Percentiles rank a stretch among this genome's conserved stretches.
phyloP scores from a whole-genome alignment of 1,140 invertebrate species.

The Zaprionus ghesquierei region DNA sequence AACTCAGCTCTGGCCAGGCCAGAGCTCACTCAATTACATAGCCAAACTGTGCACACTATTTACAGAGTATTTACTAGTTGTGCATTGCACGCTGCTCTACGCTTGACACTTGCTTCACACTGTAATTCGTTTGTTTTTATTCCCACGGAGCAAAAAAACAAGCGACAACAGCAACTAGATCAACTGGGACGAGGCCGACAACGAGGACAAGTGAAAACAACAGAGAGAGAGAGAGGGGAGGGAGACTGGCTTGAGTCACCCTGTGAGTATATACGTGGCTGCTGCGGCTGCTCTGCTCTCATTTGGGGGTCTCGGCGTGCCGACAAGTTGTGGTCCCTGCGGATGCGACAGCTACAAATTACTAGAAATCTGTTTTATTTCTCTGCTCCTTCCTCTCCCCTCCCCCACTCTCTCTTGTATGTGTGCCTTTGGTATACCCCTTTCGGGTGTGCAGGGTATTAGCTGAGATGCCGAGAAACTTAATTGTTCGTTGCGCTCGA shows the following conservation, averaged over 20 bases:
- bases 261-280: not conserved
- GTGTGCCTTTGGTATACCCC: not conserved
- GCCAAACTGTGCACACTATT: too few relatives aligned
- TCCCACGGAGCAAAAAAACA: slow-evolving; percentile 19
- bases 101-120: slow-evolving; percentile 22
- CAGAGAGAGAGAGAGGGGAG: not conserved
- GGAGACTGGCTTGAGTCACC: not conserved
- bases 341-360: slow-evolving; percentile 1
- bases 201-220: slow-evolving; percentile 16
- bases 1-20: too few relatives aligned
- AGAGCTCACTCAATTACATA: too few relatives aligned
- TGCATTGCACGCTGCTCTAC: not conserved
- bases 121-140: slow-evolving; percentile 41
- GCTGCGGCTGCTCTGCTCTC: not conserved
- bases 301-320: not conserved
- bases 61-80: not conserved
- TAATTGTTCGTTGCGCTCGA: slow-evolving; percentile 49
- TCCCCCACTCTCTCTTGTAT: too few relatives aligned
- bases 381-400: not conserved
- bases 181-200: slow-evolving; percentile 54
- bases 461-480: slow-evolving; percentile 17
- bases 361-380: slow-evolving; percentile 1
- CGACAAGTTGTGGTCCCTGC: not conserved
- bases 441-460: not conserved
- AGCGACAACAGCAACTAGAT: slow-evolving; percentile 47